Evolutionary conservation across 2,113 vertebrate genomes (phyloP).

Genomic region (Carassius carassius): DNA sequence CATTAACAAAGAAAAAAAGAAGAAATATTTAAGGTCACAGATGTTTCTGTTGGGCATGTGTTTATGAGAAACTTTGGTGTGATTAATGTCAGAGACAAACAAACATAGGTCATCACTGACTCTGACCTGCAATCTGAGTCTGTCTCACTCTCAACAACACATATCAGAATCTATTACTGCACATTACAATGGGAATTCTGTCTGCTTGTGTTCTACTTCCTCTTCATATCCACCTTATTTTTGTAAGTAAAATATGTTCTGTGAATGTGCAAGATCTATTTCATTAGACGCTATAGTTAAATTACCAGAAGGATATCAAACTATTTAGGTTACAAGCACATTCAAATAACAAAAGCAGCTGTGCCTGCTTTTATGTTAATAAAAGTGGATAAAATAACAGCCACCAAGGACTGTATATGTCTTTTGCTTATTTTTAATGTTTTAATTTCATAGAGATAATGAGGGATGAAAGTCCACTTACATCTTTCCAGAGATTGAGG

Average conservation of each 20-base stretch:
- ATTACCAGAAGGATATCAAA: not conserved
- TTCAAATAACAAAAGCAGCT: not conserved
- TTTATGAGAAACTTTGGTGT: not conserved
- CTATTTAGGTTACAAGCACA: not conserved
- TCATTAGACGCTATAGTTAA: not conserved
- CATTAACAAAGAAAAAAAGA: not conserved
- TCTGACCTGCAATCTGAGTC: not conserved
- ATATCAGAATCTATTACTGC: constrained; percentile 50
- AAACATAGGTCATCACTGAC: not conserved
- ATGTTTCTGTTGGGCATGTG: not conserved
- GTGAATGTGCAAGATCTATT: not conserved
- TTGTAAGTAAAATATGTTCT: not conserved
- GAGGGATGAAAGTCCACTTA: constrained; percentile 64
- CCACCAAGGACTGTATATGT: too few relatives aligned
- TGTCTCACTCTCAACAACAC: not conserved
- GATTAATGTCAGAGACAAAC: not conserved
- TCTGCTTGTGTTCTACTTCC: not conserved
- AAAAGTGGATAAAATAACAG: too few relatives aligned
- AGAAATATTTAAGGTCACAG: not conserved
- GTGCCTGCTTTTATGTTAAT: too few relatives aligned
- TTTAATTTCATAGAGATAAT: not conserved
- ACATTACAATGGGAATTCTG: constrained; percentile 42
- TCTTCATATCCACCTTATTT: not conserved
- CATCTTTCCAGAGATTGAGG: constrained; percentile 82
- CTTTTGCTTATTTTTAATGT: not conserved